Base-by-base conservation (phyloP, 2,113 vertebrate species). In the Hipposideros armiger region DNA sequence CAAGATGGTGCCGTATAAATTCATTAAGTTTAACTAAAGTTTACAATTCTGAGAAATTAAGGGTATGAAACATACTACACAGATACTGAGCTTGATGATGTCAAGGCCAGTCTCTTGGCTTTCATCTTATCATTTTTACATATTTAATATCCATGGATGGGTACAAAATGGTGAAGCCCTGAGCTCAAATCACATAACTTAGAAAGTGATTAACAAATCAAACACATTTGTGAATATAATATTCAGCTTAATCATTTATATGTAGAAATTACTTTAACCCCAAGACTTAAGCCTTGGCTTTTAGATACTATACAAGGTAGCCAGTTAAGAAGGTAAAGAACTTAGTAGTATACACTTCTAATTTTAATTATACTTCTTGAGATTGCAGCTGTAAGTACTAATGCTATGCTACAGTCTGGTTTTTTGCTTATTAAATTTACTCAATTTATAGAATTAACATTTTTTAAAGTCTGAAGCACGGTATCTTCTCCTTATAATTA, bases 21-120 rank as follows among this genome's bases (percentile, higher is more conserved):
- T 83, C 60, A 84, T 32, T 5, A 84, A 83, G 47, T 87, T 60
- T 83, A 90, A 70, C 58, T 89, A 94, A 85, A 93, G 72, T 83
- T 22, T 84, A 45, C 2, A 82, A 20, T 84, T 87, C 22, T 81
- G 62, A 96, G 54, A 95, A 93, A 90, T 60, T 40, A 73, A 87
- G 24, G 30, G 5, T 80, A 30, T 96, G 22, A 74, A 69, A 42
- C 40, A 91, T 47, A 92, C 10, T 32, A 47, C 1, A 90, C 1
- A 88, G 40, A 85, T 22, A 67, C 20, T 84, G 26, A 73, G 58
- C 20, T 42, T 87, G 19, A 91, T 19, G 19, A 45, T 67, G 20
- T 24, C 40, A 95, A 84, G 36, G 40, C 22, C 54, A 90, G 50
- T 26, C 8, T 52, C 26, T 7, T 30, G 7, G 58, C 58, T 94